Evolutionary conservation across 1,140 invertebrate species (phyloP), one percentile per base, ranked within the genome.

Genomic region (Cepaea nemoralis): DNA sequence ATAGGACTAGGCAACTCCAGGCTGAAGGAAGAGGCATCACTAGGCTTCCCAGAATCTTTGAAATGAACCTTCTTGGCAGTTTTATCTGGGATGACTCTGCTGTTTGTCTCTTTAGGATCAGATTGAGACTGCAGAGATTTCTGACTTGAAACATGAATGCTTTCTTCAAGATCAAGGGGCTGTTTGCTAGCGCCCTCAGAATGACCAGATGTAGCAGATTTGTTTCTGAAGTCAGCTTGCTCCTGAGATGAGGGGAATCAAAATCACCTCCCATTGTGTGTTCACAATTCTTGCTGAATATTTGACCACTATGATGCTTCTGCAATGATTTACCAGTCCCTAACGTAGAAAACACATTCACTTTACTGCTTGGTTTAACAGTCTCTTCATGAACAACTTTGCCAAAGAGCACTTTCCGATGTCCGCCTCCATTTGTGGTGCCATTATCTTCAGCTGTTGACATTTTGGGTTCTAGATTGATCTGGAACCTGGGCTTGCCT

Each of bases 1-100:
- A 89, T 48, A 39, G 88, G 87, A 82, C 89, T 88, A 31, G 88
- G 87, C 79, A 87, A 78, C 77, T 91, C 88, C 74, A 90, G 85
- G 39, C 87, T 86, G 87, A 89, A 88, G 40, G 88, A 90, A 37
- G 85, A 83, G 3, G 84, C 76, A 31, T 84, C 80, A 81, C 82
- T 84, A 12, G 45, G 16, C 77, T 81, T 77, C 66, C 83, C 42
- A 22, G 80, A 76, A 35, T 86, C 66, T 55, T 85, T 85, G 85
- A 88, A 88, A 5, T 86, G 85, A 33, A 88, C 88, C 78, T 83
- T 84, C 66, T 88, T 89, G 16, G 33, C 16, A 35, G 48, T 74
- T 22, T 31, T 14, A 37, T 63, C 80, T 55, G 39, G 50, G n/a
- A 14, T 3, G 6, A 33, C 69, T 55, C 19, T 14, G 37, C 19